Percentiles rank a stretch among this genome's conserved stretches.
phyloP scores from a whole-genome alignment of 2,888 invertebrate species.

The Chrysotoxum bicinctum region DNA sequence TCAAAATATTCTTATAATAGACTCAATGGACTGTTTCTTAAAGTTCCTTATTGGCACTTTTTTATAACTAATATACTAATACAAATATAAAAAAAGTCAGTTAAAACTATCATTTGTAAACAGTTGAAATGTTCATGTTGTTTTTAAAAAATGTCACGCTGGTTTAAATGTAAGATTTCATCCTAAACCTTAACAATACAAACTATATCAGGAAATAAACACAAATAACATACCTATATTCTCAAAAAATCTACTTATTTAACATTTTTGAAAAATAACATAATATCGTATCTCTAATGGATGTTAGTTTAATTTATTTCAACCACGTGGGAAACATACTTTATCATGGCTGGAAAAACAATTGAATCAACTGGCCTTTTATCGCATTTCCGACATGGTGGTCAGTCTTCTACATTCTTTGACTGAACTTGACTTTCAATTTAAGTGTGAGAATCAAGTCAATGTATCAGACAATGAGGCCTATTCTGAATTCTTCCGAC shows the following conservation, averaged over 20 bases:
- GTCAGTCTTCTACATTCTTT: not conserved
- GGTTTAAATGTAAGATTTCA: not conserved
- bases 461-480: not conserved
- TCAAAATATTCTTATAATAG: no score
- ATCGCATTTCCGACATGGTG: slow-evolving; percentile 53
- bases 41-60: no score
- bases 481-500: not conserved
- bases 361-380: slow-evolving; percentile 49
- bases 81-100: no score
- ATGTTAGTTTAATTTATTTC: slow-evolving; percentile 31
- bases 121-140: not conserved
- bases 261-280: slow-evolving; percentile 27
- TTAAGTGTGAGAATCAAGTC: slow-evolving; percentile 52
- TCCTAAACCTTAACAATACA: not conserved
- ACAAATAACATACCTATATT: not conserved
- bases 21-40: no score
- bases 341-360: slow-evolving; percentile 25
- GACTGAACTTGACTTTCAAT: slow-evolving; percentile 12
- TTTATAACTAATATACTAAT: no score
- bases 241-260: slow-evolving; percentile 5
- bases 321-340: slow-evolving; percentile 47
- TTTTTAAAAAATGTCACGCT: not conserved
- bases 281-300: slow-evolving; percentile 26
- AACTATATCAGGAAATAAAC: not conserved
- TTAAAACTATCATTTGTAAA: not conserved